phyloP scores from a whole-genome alignment of 2,888 invertebrate species.

The Amitus sp. region DNA sequence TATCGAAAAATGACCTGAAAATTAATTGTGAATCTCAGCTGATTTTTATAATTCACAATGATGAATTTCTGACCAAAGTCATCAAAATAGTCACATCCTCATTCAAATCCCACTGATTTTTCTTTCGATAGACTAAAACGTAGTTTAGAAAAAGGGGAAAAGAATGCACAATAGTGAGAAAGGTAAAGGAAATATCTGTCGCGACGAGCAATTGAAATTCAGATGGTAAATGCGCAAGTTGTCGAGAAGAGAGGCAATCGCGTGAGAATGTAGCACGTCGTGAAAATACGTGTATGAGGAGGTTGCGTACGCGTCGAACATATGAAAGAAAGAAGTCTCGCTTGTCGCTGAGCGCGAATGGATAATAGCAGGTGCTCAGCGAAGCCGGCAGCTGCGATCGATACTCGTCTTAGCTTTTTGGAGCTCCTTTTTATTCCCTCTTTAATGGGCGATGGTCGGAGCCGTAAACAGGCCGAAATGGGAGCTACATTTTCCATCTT shows the following conservation, averaged over 20 bases:
- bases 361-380: conserved; percentile 63
- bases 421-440: conserved; percentile 48
- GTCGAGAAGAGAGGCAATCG: conserved; percentile 28
- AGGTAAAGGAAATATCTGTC: conserved; percentile 4
- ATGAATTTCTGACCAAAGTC: too few species aligned
- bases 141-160: not conserved
- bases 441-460: conserved; percentile 16
- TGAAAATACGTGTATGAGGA: conserved; percentile 28
- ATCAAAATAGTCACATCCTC: too few species aligned
- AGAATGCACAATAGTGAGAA: not conserved
- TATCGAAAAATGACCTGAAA: too few species aligned
- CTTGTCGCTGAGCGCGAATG: conserved; percentile 53
- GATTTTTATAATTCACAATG: too few species aligned
- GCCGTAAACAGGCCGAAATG: not conserved
- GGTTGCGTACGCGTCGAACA: conserved; percentile 30
- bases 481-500: too few species aligned
- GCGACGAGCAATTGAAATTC: conserved; percentile 4
- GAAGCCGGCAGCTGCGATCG: conserved; percentile 62
- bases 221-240: conserved; percentile 10
- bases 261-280: conserved; percentile 33
- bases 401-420: conserved; percentile 59
- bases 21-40: too few species aligned
- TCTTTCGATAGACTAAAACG: too few species aligned
- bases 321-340: conserved; percentile 49
- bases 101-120: too few species aligned